These are phyloP conservation scores for Ceyx melanurus DNA, from an alignment of 2,113 vertebrate genomes.

Conservation along the genomic window DNA sequence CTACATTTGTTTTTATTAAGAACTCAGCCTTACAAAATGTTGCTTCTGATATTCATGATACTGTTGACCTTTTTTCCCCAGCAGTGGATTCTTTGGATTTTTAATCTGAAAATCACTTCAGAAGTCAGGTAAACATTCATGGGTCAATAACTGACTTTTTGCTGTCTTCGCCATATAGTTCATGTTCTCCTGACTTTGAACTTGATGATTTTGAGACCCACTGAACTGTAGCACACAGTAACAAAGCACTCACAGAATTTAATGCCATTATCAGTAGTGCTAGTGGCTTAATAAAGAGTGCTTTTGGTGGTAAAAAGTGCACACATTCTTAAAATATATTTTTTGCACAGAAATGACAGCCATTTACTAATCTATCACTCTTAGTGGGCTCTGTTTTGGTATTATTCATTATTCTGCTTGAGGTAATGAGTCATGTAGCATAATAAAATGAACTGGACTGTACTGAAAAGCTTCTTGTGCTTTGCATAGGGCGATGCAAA, in stretches of 20 bases:
- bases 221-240: neutral
- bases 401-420: neutral
- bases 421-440: neutral
- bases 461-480: neutral
- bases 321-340: neutral
- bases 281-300: neutral
- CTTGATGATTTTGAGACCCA: neutral
- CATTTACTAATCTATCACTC: neutral
- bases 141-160: neutral
- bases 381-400: neutral
- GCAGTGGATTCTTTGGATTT: neutral
- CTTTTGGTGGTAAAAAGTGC: neutral
- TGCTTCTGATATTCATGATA: neutral
- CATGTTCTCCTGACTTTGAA: neutral
- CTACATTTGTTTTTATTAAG: neutral
- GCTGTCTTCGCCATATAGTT: neutral
- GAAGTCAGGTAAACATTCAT: neutral
- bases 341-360: neutral
- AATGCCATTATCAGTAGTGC: neutral
- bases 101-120: slow-evolving; percentile 15
- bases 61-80: neutral
- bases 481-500: neutral
- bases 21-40: neutral
- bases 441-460: neutral
- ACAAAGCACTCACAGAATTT: neutral